These are phyloP conservation scores for Spisula solida DNA, from an alignment of 2,888 invertebrate genomes.

Conservation along the genomic window DNA sequence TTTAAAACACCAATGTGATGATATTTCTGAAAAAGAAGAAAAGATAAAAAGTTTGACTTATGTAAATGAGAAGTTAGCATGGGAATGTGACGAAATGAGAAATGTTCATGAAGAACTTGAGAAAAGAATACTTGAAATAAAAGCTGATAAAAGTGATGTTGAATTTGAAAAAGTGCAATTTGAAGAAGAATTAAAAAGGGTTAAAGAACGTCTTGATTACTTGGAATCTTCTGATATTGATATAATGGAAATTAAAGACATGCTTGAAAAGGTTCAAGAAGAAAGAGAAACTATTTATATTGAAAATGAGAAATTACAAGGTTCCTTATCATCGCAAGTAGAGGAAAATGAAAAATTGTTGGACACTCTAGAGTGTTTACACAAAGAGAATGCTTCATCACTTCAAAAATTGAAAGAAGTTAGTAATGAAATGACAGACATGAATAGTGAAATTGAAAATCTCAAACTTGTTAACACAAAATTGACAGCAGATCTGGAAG, in stretches of 20 bases:
- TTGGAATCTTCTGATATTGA: constrained; percentile 66
- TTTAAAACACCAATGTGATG: constrained; percentile 15
- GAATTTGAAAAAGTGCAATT: constrained; percentile 57
- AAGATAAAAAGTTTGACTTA: constrained; percentile 7
- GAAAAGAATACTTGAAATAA: constrained; percentile 53
- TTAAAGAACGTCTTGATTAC: constrained; percentile 65
- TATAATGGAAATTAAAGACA: constrained; percentile 68
- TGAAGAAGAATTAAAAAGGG: constrained; percentile 61
- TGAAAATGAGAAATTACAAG: constrained; percentile 67
- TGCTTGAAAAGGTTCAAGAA: constrained; percentile 63
- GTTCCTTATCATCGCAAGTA: constrained; percentile 48
- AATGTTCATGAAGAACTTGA: constrained; percentile 47
- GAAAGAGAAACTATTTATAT: constrained; percentile 62
- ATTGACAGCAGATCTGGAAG: constrained; percentile 55
- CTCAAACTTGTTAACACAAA: constrained; percentile 39
- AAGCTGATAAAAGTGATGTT: constrained; percentile 53
- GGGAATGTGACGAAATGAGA: constrained; percentile 66
- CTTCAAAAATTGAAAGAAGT: constrained; percentile 35
- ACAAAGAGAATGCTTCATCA: constrained; percentile 62
- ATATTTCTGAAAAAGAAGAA: constrained; percentile 26
- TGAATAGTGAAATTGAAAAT: constrained; percentile 37
- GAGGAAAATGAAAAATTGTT: constrained; percentile 61
- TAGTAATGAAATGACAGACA: constrained; percentile 37
- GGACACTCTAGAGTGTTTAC: constrained; percentile 53
- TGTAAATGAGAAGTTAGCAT: constrained; percentile 62